Percentiles rank a stretch among this genome's conserved stretches.
phyloP scores from a whole-genome alignment of 2,888 invertebrate genomes.

The Aspidiotus destructor region DNA sequence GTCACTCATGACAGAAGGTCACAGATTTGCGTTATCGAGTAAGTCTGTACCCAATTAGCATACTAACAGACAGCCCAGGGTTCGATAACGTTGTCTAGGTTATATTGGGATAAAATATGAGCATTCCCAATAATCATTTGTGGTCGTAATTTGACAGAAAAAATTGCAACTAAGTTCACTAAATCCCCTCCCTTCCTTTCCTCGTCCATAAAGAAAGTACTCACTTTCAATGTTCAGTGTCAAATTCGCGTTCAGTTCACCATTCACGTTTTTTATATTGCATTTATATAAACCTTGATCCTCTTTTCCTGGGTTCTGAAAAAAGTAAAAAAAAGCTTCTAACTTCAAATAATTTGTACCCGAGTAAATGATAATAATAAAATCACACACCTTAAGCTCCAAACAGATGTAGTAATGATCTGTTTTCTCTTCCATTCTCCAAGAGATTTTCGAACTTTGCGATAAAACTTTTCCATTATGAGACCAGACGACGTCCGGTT shows the following conservation, averaged over 20 bases:
- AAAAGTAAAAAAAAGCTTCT: slow-evolving; percentile 28
- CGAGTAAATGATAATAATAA: neutral
- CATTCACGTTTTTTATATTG: slow-evolving; percentile 89
- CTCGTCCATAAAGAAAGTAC: slow-evolving; percentile 40
- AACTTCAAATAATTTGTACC: neutral
- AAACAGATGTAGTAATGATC: slow-evolving; percentile 79
- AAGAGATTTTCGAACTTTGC: slow-evolving; percentile 69
- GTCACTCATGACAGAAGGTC: too few species aligned
- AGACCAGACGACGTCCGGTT: slow-evolving; percentile 73
- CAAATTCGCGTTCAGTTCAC: slow-evolving; percentile 93
- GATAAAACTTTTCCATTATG: slow-evolving; percentile 67
- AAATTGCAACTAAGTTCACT: too few species aligned
- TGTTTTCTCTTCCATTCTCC: slow-evolving; percentile 59
- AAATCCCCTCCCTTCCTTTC: too few species aligned
- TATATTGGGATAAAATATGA: too few species aligned
- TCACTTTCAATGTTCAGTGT: slow-evolving; percentile 96
- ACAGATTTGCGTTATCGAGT: too few species aligned
- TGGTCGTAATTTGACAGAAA: too few species aligned
- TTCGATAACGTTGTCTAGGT: too few species aligned
- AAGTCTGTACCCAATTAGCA: too few species aligned
- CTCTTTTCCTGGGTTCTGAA: slow-evolving; percentile 76
- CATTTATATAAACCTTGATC: slow-evolving; percentile 98
- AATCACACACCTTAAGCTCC: slow-evolving; percentile 54
- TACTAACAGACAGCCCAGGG: too few species aligned
- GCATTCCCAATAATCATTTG: too few species aligned